Conservation (phyloP, 2,797 vertebrate species). For the Gobio occitaniae region DNA sequence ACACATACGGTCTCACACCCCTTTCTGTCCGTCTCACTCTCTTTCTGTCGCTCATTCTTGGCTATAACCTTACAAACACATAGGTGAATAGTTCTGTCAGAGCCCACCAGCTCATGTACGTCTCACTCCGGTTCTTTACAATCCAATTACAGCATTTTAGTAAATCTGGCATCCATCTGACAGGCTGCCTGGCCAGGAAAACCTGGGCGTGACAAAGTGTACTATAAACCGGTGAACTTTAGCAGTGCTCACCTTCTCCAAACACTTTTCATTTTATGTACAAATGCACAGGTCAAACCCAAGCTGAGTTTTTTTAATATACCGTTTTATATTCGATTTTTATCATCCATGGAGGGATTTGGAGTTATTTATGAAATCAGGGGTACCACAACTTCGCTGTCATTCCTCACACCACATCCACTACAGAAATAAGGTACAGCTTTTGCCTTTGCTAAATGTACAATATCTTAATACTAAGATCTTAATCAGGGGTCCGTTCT, state of each 20-base stretch:
- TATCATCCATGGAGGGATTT: constrained; percentile 38
- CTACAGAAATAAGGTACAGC: background rate
- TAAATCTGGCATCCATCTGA: constrained; percentile 70
- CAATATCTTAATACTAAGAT: background rate
- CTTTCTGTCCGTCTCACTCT: constrained; percentile 52
- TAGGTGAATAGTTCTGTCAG: constrained; percentile 68
- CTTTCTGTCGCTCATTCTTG: constrained; percentile 67
- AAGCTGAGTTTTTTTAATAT: constrained; percentile 33
- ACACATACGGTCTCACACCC: constrained; percentile 48
- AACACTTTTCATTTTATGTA: constrained; percentile 54
- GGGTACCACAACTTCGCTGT: constrained; percentile 7
- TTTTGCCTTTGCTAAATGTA: background rate
- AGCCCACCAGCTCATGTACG: constrained; percentile 66
- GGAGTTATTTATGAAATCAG: constrained; percentile 37
- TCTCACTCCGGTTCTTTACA: constrained; percentile 73
- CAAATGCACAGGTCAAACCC: constrained; percentile 55
- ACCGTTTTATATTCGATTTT: constrained; percentile 38
- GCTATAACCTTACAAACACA: constrained; percentile 73
- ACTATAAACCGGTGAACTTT: constrained; percentile 66
- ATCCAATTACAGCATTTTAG: constrained; percentile 73
- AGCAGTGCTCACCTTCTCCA: constrained; percentile 55
- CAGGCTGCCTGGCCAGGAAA: constrained; percentile 61
- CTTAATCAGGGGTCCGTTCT: background rate
- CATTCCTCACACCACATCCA: background rate
- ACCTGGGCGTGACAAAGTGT: constrained; percentile 64